Evolutionary conservation across 2,113 vertebrate species (phyloP).

Genomic region (Abramis brama): DNA sequence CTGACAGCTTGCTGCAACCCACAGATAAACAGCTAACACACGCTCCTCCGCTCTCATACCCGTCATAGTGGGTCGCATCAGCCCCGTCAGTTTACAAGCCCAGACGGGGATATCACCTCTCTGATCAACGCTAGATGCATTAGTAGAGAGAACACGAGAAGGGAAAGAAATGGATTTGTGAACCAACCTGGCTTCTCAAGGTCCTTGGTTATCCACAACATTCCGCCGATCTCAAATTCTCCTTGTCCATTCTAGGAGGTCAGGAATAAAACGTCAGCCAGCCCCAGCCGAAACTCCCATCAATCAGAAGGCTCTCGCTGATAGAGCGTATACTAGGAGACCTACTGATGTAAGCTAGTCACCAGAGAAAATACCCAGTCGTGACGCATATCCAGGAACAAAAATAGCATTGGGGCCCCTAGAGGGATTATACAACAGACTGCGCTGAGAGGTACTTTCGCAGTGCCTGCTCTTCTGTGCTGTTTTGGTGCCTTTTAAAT

Average conservation of each 20-base stretch:
- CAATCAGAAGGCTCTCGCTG: conserved; percentile 88
- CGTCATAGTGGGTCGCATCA: conserved; percentile 10
- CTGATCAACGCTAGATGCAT: conserved; percentile 3
- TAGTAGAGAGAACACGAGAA: neutral
- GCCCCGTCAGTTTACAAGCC: conserved; percentile 36
- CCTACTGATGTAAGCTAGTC: conserved; percentile 98
- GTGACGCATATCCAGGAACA: conserved; percentile 99
- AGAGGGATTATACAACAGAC: conserved; percentile 88
- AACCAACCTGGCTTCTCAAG: conserved; percentile 81
- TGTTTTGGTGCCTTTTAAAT: conserved; percentile 66
- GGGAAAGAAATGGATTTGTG: conserved; percentile 57
- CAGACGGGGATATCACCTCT: conserved; percentile 42
- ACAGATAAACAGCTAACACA: conserved; percentile 43
- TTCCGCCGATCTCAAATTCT: conserved; percentile 82
- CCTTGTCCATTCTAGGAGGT: conserved; percentile 83
- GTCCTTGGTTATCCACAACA: conserved; percentile 79
- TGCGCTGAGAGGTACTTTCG: conserved; percentile 86
- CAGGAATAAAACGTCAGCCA: conserved; percentile 73
- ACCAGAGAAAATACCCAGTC: conserved; percentile 99
- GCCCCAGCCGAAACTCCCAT: conserved; percentile 81
- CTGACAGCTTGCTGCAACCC: conserved; percentile 32
- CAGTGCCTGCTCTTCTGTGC: conserved; percentile 64
- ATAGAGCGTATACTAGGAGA: conserved; percentile 90
- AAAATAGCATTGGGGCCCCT: conserved; percentile 93
- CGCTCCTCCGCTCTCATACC: conserved; percentile 60